phyloP scores from a whole-genome alignment of 1,140 invertebrate species.

The Drosophila seguyi region DNA sequence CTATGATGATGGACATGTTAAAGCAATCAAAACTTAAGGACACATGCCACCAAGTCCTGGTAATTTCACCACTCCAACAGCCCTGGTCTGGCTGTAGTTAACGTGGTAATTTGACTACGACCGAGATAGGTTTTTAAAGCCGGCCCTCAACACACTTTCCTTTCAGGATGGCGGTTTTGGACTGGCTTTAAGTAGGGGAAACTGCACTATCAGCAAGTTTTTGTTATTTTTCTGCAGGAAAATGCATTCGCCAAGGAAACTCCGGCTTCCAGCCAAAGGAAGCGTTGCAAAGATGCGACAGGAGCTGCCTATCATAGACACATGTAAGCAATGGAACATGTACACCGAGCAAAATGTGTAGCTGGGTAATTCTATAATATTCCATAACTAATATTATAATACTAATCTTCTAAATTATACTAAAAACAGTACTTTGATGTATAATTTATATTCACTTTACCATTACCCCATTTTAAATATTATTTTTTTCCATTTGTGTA shows the following conservation, averaged over 20 bases:
- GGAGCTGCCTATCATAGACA: slow-evolving; percentile 26
- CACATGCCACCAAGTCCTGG: slow-evolving; percentile 5
- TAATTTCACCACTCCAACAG: slow-evolving; percentile 23
- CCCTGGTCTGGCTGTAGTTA: neutral
- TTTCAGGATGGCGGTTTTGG: neutral
- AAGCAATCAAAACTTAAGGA: slow-evolving; percentile 16
- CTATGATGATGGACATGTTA: neutral
- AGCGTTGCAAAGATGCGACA: slow-evolving; percentile 50
- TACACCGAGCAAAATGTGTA: slow-evolving; percentile 1
- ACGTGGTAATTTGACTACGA: slow-evolving; percentile 17
- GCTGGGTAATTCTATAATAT: neutral
- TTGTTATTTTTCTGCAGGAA: slow-evolving; percentile 45
- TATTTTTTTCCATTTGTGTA: neutral
- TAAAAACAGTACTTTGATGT: neutral
- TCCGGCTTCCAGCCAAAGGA: slow-evolving; percentile 36
- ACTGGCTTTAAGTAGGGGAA: neutral
- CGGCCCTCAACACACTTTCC: slow-evolving; percentile 56
- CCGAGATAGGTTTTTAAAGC: slow-evolving; percentile 24
- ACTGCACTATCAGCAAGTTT: slow-evolving; percentile 66
- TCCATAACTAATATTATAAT: neutral
- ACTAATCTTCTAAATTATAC: neutral
- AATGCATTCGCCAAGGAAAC: slow-evolving; percentile 58
- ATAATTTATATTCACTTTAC: neutral
- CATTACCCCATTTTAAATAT: too few relatives aligned
- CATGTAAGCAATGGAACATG: slow-evolving; percentile 5